These are phyloP conservation scores for Archocentrus centrarchus DNA, from an alignment of 2,113 vertebrate genomes.

Conservation along the genomic window DNA sequence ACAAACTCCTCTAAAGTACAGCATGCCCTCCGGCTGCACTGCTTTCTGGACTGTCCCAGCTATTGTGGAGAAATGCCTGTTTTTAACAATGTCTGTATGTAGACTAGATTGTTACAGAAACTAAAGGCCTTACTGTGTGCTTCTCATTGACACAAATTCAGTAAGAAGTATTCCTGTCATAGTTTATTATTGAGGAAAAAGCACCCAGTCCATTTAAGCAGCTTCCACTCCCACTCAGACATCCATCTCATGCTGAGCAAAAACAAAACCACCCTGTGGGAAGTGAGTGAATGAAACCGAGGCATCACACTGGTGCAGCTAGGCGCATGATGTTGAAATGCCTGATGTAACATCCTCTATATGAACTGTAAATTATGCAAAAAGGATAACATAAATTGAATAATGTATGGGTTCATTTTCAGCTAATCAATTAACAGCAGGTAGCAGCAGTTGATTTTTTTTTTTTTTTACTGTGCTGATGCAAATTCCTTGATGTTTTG, in stretches of 20 bases:
- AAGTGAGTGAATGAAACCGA: constrained; percentile 29
- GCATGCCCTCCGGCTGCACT: constrained; percentile 20
- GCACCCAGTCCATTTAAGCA: constrained; percentile 15
- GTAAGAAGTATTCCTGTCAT: constrained; percentile 17
- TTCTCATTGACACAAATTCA: constrained; percentile 19
- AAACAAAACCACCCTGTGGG: constrained; percentile 42
- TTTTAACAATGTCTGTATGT: constrained; percentile 15
- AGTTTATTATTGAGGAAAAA: constrained; percentile 27
- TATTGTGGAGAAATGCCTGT: neutral
- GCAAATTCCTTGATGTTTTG: neutral
- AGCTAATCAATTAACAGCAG: constrained; percentile 26
- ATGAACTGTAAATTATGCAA: neutral
- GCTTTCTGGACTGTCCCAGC: neutral
- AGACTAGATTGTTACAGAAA: neutral
- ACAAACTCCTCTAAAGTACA: constrained; percentile 17
- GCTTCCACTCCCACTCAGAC: constrained; percentile 39
- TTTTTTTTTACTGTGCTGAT: neutral
- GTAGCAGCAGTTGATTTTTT: neutral
- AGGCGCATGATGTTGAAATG: neutral
- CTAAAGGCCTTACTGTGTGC: neutral
- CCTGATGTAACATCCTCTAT: neutral
- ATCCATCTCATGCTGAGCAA: constrained; percentile 15
- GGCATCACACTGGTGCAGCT: constrained; percentile 6
- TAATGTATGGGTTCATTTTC: neutral
- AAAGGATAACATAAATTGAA: neutral